Evolutionary conservation across 2,113 vertebrate species (phyloP), one percentile per base, ranked within the genome.

Genomic region (Triplophysa tibetana): DNA sequence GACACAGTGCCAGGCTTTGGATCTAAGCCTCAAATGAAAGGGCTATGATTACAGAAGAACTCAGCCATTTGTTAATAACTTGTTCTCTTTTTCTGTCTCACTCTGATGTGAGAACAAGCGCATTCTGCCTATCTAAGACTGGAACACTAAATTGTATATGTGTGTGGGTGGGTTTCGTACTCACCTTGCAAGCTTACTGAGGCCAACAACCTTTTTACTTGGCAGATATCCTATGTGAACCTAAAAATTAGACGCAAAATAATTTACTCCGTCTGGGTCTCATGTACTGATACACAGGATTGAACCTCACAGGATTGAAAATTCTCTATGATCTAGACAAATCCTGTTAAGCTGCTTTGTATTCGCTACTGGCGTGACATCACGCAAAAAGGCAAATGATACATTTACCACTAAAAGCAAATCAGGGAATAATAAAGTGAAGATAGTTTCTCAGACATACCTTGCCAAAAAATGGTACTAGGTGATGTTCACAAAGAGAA

Each of bases 391-490:
- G 26, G 3, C 13, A 33, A 8, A 45, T 45, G 9, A 38, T 38
- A 33, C 38, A 14, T n/a, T 1, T 16, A 16, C 19, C 10, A 8
- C 21, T 65, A 52, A 65, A 76, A 65, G 16, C 61, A 61, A 33
- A 24, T 19, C 24, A 23, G 12, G 14, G 0, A n/a, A 9, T 74
- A n/a, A 45, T 2, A 23, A 17, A 11, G 16, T 70, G 14, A 24
- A 52, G 0, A n/a, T 12, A 50, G 5, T 45, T 12, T 21, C 1
- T 45, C 0, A 77, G 0, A 26, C 82, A 81, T 87, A 93, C 93
- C 79, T 91, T 94, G 50, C 89, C 93, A 72, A 93, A 94, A 78
- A 95, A 95, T 21, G 91, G 92, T 75, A 94, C 88, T 84, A 94
- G 78, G 73, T 94, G 91, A 86, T 94, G 92, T 79, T 94, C 93